phyloP scores from a whole-genome alignment of 2,888 invertebrate genomes.

The Drosophila buzzatii region DNA sequence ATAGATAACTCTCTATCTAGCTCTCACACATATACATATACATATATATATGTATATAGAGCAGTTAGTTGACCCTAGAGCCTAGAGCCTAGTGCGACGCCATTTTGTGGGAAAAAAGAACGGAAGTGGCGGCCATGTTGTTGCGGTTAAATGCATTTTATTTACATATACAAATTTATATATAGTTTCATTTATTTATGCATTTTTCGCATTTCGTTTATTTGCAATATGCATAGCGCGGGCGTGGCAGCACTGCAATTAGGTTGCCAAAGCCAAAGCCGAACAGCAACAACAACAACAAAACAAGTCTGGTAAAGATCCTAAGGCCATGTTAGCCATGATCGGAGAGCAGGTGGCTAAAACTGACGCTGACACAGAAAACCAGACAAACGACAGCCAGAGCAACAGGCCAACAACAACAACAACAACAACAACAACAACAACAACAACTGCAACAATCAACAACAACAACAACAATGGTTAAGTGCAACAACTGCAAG shows the following conservation, averaged over 20 bases:
- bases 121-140: constrained; percentile 69
- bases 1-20: background rate
- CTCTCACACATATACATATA: background rate
- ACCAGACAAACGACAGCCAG: constrained; percentile 56
- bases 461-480: constrained; percentile 40
- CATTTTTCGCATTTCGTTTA: constrained; percentile 57
- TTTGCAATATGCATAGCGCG: constrained; percentile 41
- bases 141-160: constrained; percentile 58
- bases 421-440: constrained; percentile 37
- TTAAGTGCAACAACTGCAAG: constrained; percentile 42
- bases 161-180: constrained; percentile 3
- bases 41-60: background rate
- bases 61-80: constrained; percentile 10
- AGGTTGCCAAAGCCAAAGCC: constrained; percentile 36
- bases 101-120: constrained; percentile 51
- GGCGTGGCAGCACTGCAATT: constrained; percentile 59
- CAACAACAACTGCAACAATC: constrained; percentile 38
- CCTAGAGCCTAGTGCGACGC: constrained; percentile 20
- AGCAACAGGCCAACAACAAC: constrained; percentile 56
- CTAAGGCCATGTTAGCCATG: constrained; percentile 70
- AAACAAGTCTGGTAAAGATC: constrained; percentile 70
- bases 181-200: constrained; percentile 51
- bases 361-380: constrained; percentile 70
- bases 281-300: constrained; percentile 2
- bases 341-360: constrained; percentile 77